Evolutionary conservation across 92 coral and sea anemone genomes (phyloP).

Genomic region (Palythoa grandis): DNA sequence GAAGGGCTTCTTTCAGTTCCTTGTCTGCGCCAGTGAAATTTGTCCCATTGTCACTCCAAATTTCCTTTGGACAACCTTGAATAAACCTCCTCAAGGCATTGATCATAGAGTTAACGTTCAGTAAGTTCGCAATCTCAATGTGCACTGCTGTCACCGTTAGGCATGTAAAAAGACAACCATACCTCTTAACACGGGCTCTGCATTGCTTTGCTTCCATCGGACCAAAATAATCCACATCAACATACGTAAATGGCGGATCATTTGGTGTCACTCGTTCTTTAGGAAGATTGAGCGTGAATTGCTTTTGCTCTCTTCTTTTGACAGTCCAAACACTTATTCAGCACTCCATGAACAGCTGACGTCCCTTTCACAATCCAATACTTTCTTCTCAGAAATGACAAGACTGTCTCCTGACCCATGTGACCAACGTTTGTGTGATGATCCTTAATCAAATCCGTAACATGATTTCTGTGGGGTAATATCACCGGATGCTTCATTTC

Average conservation of each 20-base stretch:
- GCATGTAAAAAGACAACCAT: conserved; percentile 68
- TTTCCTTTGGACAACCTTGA: no score
- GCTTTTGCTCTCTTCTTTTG: conserved; percentile 49
- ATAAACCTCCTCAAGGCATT: conserved; percentile 39
- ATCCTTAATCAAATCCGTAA: conserved; percentile 17
- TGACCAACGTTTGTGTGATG: conserved; percentile 55
- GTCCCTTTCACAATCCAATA: conserved; percentile 65
- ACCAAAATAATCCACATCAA: no score
- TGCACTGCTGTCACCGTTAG: conserved; percentile 51
- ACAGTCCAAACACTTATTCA: conserved; percentile 59
- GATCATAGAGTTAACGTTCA: conserved; percentile 59
- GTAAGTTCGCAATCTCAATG: not conserved
- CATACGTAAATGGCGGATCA: no score
- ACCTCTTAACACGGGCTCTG: conserved; percentile 51
- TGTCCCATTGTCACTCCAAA: no score
- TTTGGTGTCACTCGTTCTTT: conserved; percentile 8
- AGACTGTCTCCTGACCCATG: conserved; percentile 68
- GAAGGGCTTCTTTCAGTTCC: not conserved
- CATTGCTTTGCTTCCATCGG: not conserved
- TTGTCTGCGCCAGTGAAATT: no score
- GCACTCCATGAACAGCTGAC: conserved; percentile 57
- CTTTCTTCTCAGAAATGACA: conserved; percentile 58
- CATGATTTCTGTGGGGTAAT: conserved; percentile 27
- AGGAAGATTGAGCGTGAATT: conserved; percentile 50
- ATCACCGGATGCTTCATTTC: conserved; percentile 11